A percentile compares a stretch with the other conserved stretches of the same genome.
These are phyloP conservation scores for Natrix natrix DNA, from an alignment of 2,797 vertebrate genomes.

Conservation along the genomic window DNA sequence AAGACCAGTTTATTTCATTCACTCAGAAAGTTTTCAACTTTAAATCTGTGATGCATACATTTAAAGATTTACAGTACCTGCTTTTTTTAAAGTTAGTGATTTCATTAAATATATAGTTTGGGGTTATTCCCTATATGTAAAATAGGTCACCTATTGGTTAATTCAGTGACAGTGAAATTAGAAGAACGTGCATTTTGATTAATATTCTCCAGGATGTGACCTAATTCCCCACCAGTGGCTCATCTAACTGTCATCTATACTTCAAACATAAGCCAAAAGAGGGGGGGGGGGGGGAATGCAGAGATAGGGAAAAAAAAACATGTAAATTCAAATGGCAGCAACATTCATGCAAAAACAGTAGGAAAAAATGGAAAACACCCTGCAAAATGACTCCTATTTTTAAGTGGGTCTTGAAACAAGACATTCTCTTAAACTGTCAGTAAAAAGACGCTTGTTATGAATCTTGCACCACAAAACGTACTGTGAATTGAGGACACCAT, in stretches of 20 bases:
- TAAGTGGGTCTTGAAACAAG: not conserved
- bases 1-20: not conserved
- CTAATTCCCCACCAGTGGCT: not conserved
- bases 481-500: not conserved
- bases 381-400: not conserved
- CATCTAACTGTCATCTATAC: not conserved
- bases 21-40: not conserved
- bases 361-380: not conserved
- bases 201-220: not conserved
- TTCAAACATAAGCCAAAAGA: not conserved
- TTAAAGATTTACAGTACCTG: not conserved
- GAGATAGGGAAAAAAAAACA: not conserved
- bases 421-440: not conserved
- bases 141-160: not conserved
- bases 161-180: not conserved
- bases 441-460: not conserved
- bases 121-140: too few relatives aligned
- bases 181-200: not conserved
- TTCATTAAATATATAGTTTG: not conserved
- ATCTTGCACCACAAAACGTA: not conserved
- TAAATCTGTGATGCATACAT: not conserved
- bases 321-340: not conserved
- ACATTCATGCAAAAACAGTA: not conserved
- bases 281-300: accelerated
- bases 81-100: not conserved